Percentiles rank a stretch among this genome's conserved stretches.
phyloP scores from a whole-genome alignment of 2,113 vertebrate species.

The Macquaria australasica region DNA sequence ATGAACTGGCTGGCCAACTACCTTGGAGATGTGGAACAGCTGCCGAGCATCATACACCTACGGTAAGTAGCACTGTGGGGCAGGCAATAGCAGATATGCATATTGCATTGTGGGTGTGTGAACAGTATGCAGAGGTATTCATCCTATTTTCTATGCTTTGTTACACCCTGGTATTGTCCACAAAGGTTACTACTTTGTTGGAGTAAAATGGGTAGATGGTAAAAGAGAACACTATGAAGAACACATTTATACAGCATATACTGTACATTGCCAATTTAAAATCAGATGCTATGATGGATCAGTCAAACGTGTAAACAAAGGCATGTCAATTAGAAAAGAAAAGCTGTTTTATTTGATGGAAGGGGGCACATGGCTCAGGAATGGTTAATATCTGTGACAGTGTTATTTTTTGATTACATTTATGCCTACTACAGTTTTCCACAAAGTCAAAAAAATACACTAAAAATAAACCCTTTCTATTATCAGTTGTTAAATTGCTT shows the following conservation, averaged over 20 bases:
- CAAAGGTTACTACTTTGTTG: background rate
- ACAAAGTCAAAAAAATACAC: background rate
- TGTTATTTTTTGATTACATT: background rate
- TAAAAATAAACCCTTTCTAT: background rate
- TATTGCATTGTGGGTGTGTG: constrained; percentile 1
- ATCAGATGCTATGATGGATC: background rate
- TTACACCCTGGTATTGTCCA: background rate
- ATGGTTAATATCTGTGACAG: background rate
- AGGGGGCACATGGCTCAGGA: background rate
- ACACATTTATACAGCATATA: background rate
- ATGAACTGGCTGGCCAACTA: constrained; percentile 99
- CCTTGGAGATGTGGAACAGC: constrained; percentile 94
- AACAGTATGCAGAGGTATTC: background rate
- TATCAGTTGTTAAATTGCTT: background rate
- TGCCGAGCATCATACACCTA: constrained; percentile 93
- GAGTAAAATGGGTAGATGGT: background rate
- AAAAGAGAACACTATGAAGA: background rate
- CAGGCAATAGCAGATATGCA: background rate
- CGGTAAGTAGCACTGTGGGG: constrained; percentile 81
- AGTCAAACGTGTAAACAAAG: background rate
- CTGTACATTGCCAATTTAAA: background rate
- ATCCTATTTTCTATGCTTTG: background rate
- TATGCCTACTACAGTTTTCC: background rate
- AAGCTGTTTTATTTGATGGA: background rate
- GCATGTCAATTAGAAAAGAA: background rate